Percentiles rank a stretch among this genome's conserved stretches.
Conservation (phyloP, 2,113 vertebrate species). For the Columba livia region DNA sequence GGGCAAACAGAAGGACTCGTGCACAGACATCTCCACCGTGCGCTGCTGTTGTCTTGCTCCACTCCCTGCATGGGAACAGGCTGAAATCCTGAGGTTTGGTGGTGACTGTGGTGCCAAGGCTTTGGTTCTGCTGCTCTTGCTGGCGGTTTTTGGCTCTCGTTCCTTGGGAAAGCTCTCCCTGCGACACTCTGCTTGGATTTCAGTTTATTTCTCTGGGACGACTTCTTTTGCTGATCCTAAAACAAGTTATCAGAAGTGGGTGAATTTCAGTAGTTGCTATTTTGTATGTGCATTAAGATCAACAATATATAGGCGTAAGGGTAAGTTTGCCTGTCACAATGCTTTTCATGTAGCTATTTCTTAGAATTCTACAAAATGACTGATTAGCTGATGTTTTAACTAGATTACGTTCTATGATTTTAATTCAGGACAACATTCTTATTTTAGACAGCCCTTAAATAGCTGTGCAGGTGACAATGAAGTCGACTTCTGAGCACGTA, state of each 20-base stretch:
- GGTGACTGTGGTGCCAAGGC: not conserved
- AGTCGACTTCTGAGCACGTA: not conserved
- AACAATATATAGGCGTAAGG: not conserved
- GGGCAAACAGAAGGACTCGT: not conserved
- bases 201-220: not conserved
- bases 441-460: not conserved
- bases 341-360: not conserved
- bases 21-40: not conserved
- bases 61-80: not conserved
- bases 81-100: not conserved
- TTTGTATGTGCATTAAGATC: not conserved
- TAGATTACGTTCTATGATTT: not conserved
- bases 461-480: not conserved
- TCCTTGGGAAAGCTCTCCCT: not conserved
- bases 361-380: not conserved
- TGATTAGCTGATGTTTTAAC: not conserved
- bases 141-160: not conserved
- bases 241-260: not conserved
- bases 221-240: slow-evolving; percentile 51
- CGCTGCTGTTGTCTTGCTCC: not conserved
- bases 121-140: not conserved
- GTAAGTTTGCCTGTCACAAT: not conserved
- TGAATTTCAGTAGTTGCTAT: not conserved
- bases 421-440: not conserved
- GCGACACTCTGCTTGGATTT: not conserved